These are phyloP conservation scores for Bombylius discolor DNA, from an alignment of 2,888 invertebrate species.

Conservation along the genomic window DNA sequence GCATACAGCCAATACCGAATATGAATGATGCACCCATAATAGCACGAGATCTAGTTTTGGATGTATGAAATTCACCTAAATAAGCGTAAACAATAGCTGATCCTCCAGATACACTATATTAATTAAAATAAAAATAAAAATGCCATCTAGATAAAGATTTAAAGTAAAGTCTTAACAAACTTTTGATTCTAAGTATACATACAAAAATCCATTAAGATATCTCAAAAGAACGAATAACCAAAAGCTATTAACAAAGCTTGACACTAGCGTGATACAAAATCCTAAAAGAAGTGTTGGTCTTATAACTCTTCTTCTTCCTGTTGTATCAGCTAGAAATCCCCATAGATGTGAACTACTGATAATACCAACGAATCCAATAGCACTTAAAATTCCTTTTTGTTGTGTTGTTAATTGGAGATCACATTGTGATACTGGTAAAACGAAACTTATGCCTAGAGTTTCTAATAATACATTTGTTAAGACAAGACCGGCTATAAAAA, in stretches of 20 bases:
- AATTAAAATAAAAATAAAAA: no score
- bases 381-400: slow-evolving; percentile 34
- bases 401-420: slow-evolving; percentile 31
- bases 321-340: slow-evolving; percentile 44
- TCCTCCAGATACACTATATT: slow-evolving; percentile 33
- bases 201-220: slow-evolving; percentile 42
- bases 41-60: slow-evolving; percentile 35
- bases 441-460: slow-evolving; percentile 40
- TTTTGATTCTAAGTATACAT: slow-evolving; percentile 18
- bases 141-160: no score
- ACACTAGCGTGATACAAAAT: slow-evolving; percentile 36
- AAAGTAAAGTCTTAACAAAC: no score
- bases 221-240: slow-evolving; percentile 39
- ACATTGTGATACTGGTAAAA: slow-evolving; percentile 40
- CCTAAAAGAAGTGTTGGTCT: slow-evolving; percentile 38
- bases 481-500: slow-evolving; percentile 40
- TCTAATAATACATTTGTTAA: slow-evolving; percentile 37
- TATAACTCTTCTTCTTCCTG: slow-evolving; percentile 38
- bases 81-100: slow-evolving; percentile 41
- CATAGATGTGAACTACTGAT: slow-evolving; percentile 42
- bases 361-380: slow-evolving; percentile 36
- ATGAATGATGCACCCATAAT: slow-evolving; percentile 30
- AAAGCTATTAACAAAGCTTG: slow-evolving; percentile 38
- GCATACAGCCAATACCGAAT: slow-evolving; percentile 28
- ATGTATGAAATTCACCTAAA: slow-evolving; percentile 41